A percentile compares a stretch with the other conserved stretches of the same genome.
These are phyloP conservation scores for Neosilurus mollespiculum DNA, from an alignment of 2,797 vertebrate species.

Conservation along the genomic window DNA sequence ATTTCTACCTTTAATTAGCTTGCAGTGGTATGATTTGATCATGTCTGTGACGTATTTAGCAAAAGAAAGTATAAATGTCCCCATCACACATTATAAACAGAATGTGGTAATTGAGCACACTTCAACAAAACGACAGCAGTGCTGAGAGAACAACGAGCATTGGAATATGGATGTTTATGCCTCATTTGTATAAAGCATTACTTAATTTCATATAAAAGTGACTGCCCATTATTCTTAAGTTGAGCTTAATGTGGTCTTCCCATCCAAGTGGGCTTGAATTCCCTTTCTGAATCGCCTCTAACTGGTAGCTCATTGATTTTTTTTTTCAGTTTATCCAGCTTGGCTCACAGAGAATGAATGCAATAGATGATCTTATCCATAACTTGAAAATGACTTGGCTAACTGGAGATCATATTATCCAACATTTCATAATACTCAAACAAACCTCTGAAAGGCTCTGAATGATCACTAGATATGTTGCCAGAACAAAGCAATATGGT, in stretches of 20 bases:
- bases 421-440: not conserved
- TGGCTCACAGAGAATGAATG: not conserved
- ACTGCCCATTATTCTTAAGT: not conserved
- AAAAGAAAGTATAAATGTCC: not conserved
- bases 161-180: too few species aligned
- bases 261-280: not conserved
- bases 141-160: too few species aligned
- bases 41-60: not conserved
- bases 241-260: not conserved
- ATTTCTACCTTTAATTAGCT: not conserved
- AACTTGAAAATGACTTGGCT: not conserved
- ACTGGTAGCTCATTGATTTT: not conserved
- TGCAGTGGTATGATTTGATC: not conserved
- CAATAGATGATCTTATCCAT: not conserved
- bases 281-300: not conserved
- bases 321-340: not conserved
- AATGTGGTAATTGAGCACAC: not conserved
- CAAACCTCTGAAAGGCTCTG: not conserved
- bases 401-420: not conserved
- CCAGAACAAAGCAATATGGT: slow-evolving; percentile 21
- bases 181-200: too few species aligned
- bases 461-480: not conserved
- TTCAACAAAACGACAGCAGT: too few species aligned
- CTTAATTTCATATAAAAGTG: too few species aligned
- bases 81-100: not conserved